phyloP scores from a whole-genome alignment of 2,888 invertebrate species.

The Atherix ibis region DNA sequence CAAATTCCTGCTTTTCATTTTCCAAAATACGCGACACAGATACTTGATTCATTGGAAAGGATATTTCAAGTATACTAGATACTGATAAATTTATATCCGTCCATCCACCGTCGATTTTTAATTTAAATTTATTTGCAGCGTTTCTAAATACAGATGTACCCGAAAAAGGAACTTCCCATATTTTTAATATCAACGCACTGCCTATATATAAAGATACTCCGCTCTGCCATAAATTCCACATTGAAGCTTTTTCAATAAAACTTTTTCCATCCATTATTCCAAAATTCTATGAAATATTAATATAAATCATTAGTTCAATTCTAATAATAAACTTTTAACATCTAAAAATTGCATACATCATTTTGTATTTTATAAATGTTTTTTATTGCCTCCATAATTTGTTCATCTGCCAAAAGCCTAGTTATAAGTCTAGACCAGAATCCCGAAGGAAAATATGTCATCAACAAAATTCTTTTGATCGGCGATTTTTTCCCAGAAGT shows the following conservation, averaged over 20 bases:
- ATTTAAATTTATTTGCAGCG: constrained; percentile 43
- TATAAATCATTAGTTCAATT: background rate
- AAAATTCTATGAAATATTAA: constrained; percentile 16
- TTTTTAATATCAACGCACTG: constrained; percentile 60
- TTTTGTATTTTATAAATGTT: constrained; percentile 45
- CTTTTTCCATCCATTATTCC: constrained; percentile 25
- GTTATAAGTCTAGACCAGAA: constrained; percentile 95
- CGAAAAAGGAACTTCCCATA: constrained; percentile 61
- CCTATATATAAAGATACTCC: constrained; percentile 78
- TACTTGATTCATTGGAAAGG: constrained; percentile 46
- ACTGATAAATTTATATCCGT: constrained; percentile 61
- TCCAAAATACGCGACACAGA: background rate
- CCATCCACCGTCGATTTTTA: constrained; percentile 77
- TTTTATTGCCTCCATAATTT: constrained; percentile 62
- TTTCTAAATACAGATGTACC: constrained; percentile 37
- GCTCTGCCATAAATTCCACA: constrained; percentile 90
- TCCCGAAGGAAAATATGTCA: constrained; percentile 96
- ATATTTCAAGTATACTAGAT: constrained; percentile 73
- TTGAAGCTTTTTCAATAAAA: constrained; percentile 35
- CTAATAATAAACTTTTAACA: too few species aligned
- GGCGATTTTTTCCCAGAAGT: constrained; percentile 36
- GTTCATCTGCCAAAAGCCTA: constrained; percentile 77
- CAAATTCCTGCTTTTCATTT: background rate
- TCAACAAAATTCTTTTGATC: constrained; percentile 55
- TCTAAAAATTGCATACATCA: too few species aligned